These are phyloP conservation scores for Aspidiotus rigidus DNA, from an alignment of 2,888 invertebrate species.

Conservation along the genomic window DNA sequence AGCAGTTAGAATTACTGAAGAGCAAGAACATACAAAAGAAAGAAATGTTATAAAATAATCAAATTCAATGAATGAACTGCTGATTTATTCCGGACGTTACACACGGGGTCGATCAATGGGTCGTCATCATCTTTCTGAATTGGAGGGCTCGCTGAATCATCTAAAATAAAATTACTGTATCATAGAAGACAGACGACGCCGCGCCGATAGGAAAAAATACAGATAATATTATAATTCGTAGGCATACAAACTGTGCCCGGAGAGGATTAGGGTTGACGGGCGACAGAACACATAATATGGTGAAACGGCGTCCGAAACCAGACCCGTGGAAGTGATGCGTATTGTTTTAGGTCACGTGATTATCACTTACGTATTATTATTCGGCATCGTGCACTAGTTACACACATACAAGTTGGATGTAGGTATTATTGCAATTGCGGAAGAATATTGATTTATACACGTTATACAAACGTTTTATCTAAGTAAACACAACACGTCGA, in stretches of 20 bases:
- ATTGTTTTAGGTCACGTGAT: constrained; percentile 31
- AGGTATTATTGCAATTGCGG: too few species aligned
- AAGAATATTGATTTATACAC: too few species aligned
- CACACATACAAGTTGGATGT: too few species aligned
- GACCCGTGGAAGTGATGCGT: constrained; percentile 3
- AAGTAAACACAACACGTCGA: too few species aligned
- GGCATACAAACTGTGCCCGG: background rate
- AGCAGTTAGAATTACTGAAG: too few species aligned
- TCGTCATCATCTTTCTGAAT: constrained; percentile 19
- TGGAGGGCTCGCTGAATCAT: constrained; percentile 27
- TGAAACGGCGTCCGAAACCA: background rate
- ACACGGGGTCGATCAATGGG: background rate
- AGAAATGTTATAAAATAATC: constrained; percentile 12
- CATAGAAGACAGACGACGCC: constrained; percentile 5
- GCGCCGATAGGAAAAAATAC: background rate
- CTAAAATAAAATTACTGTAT: background rate
- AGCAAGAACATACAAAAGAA: background rate
- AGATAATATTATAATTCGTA: too few species aligned
- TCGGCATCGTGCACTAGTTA: too few species aligned
- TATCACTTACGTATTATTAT: background rate
- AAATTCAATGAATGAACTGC: constrained; percentile 3
- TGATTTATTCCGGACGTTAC: background rate
- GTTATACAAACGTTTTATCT: too few species aligned
- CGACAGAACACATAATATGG: background rate
- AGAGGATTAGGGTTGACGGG: background rate